phyloP scores from a whole-genome alignment of 2,888 invertebrate genomes.

The Drosophila pseudotalamancana region DNA sequence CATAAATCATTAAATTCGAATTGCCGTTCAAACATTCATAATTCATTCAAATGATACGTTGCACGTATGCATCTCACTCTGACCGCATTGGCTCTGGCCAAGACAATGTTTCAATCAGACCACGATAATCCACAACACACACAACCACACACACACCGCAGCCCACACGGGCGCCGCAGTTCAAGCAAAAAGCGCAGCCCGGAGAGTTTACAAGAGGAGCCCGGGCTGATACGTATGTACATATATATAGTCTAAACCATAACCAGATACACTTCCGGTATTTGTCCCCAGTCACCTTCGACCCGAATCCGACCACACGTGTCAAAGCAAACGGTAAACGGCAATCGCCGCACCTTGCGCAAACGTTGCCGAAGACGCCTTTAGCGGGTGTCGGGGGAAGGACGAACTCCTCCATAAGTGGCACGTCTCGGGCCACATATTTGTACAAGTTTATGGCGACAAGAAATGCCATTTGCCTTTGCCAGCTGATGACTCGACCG shows the following conservation, averaged over 20 bases:
- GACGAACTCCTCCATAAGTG: slow-evolving; percentile 52
- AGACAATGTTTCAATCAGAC: slow-evolving; percentile 64
- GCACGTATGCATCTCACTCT: slow-evolving; percentile 3
- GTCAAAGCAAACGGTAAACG: slow-evolving; percentile 71
- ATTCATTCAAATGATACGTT: slow-evolving; percentile 10
- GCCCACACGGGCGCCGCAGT: slow-evolving; percentile 39
- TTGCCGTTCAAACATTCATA: slow-evolving; percentile 37
- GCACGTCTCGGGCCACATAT: slow-evolving; percentile 72
- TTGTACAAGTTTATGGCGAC: slow-evolving; percentile 79
- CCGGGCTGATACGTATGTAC: slow-evolving; percentile 16
- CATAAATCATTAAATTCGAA: slow-evolving; percentile 38
- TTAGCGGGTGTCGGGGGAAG: neutral
- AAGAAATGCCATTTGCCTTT: slow-evolving; percentile 74
- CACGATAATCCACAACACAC: slow-evolving; percentile 24
- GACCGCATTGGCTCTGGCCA: slow-evolving; percentile 32
- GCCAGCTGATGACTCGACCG: slow-evolving; percentile 76
- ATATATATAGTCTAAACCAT: slow-evolving; percentile 9
- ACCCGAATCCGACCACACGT: slow-evolving; percentile 51
- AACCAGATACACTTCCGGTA: slow-evolving; percentile 43
- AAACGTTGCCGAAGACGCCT: slow-evolving; percentile 54
- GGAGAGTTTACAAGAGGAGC: slow-evolving; percentile 23
- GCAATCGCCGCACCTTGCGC: slow-evolving; percentile 68
- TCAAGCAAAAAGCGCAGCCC: slow-evolving; percentile 69
- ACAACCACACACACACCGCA: slow-evolving; percentile 23
- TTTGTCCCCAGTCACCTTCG: slow-evolving; percentile 36